Conservation (phyloP, 2,797 vertebrate species). For the Merluccius polli region DNA sequence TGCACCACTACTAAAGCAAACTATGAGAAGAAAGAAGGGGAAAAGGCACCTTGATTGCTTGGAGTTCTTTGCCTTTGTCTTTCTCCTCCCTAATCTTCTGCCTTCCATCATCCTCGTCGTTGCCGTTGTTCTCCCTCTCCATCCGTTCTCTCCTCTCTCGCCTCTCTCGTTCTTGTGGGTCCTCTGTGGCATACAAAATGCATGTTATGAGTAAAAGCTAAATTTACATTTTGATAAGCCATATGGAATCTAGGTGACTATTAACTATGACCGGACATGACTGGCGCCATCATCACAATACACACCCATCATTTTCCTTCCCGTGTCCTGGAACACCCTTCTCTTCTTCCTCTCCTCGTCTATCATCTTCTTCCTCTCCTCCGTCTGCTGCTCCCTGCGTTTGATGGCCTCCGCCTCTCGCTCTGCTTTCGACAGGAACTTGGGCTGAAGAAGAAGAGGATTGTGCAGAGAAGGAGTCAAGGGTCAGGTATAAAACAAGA, state of each 20-base stretch:
- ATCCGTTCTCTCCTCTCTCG: constrained; percentile 91
- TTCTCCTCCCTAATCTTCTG: constrained; percentile 97
- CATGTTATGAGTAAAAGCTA: not conserved
- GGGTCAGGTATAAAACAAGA: not conserved
- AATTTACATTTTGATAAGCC: not conserved
- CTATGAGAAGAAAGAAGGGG: not conserved
- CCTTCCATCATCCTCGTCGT: constrained; percentile 90
- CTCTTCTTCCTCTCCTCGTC: constrained; percentile 94
- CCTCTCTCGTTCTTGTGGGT: constrained; percentile 93
- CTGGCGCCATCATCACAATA: not conserved
- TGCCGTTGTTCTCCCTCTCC: constrained; percentile 93
- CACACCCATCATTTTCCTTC: constrained; percentile 94
- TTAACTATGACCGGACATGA: not conserved
- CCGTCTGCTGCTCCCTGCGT: constrained; percentile 83
- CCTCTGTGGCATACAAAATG: constrained; percentile 74
- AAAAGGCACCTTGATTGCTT: constrained; percentile 86
- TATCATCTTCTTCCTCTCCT: constrained; percentile 80
- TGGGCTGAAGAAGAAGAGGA: constrained; percentile 76
- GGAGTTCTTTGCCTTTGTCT: constrained; percentile 94
- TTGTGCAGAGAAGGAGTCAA: not conserved
- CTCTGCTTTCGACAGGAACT: constrained; percentile 93
- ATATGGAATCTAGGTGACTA: not conserved
- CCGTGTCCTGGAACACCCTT: constrained; percentile 91
- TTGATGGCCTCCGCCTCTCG: constrained; percentile 90
- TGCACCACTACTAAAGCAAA: not conserved